Evolutionary conservation across 2,888 invertebrate species (phyloP), one percentile per base, ranked within the genome.

Genomic region (Nephrotoma flavescens): DNA sequence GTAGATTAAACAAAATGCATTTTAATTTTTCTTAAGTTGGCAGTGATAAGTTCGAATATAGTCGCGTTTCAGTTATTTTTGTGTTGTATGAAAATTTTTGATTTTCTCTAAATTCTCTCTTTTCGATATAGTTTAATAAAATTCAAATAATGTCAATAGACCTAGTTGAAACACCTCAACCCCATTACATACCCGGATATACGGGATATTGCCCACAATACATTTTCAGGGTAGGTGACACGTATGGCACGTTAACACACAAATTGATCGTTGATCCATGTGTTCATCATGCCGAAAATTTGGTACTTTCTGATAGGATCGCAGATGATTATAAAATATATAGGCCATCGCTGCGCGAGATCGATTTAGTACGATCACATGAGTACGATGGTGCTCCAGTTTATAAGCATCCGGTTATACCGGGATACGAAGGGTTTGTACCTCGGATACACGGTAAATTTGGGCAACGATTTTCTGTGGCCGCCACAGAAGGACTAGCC

Each of bases 171-270:
- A 95, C 95, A 44, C 94, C 95, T 45, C 94, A 95, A 89, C 95
- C 96, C 0, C 95, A 95, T 91, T 94, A 94, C 88, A 94, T 95
- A 88, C 96, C 96, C 86, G 95, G 96, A 87, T 96, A 96, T 90
- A 94, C 95, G 2, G 96, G 96, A 57, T 95, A 95, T 89, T 95
- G 95, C 89, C 95, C 96, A 0, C 95, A 95, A 89, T 95, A 95
- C 91, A 94, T 94, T 87, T 96, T 94, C 90, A 93, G 95, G 41
- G 93, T 95, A 88, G 96, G 96, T 2, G 94, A 96, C 91, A 95
- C 95, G 0, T 96, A 95, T 91, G 96, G 95, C 86, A 94, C 94
- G 5, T 93, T 94, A 83, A 95, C 96, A 0, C 95, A 96, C 90
- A 95, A 95, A 91, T 93, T 96, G 86, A 92, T 96, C 0, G 90